These are phyloP conservation scores for Lasiurus cinereus DNA, from an alignment of 2,113 vertebrate species.

Conservation along the genomic window DNA sequence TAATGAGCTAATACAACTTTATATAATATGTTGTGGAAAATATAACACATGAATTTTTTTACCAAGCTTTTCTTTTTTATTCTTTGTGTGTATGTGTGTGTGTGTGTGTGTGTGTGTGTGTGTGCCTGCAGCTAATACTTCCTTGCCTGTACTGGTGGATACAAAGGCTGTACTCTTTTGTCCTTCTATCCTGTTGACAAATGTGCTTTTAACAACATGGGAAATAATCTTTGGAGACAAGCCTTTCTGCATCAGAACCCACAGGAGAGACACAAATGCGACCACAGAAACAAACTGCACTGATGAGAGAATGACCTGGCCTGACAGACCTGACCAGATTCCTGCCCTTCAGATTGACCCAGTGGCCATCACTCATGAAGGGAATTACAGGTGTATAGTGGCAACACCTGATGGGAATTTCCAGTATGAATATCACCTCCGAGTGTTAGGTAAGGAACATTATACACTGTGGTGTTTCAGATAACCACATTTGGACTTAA, in stretches of 20 bases:
- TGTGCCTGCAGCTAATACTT: not conserved
- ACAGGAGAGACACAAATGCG: not conserved
- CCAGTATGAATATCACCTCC: not conserved
- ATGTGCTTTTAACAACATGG: not conserved
- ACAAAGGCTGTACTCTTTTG: constrained; percentile 48
- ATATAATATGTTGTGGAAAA: not conserved
- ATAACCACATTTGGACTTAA: not conserved
- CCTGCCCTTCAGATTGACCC: constrained; percentile 66
- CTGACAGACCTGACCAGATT: not conserved
- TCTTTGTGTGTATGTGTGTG: not conserved
- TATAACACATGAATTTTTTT: not conserved
- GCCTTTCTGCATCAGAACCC: not conserved
- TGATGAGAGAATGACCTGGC: constrained; percentile 71
- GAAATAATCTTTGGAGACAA: not conserved
- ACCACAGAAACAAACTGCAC: constrained; percentile 57
- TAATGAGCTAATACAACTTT: not conserved
- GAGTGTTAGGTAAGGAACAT: constrained; percentile 81
- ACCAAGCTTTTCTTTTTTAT: not conserved
- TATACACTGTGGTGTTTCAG: not conserved
- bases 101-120: not conserved
- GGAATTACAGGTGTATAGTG: constrained; percentile 67
- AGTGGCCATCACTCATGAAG: constrained; percentile 76
- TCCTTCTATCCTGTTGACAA: accelerated
- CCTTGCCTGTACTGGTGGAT: accelerated
- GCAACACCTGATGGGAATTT: not conserved